Conservation (phyloP, 2,888 invertebrate species). For the Dromius quadrimaculatus region DNA sequence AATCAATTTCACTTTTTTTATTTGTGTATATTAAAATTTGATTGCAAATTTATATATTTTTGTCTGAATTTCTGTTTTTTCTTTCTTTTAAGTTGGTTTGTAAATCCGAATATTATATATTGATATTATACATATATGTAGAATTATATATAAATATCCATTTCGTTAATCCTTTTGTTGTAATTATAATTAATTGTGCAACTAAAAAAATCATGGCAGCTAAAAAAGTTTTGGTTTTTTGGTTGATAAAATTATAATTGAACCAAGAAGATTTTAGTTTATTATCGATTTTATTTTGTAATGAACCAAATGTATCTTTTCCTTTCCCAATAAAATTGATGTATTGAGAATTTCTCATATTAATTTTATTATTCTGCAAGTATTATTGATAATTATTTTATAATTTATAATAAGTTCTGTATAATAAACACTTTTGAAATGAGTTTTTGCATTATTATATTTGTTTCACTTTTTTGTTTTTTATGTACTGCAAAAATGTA, state of each 20-base stretch:
- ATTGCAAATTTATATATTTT: slow-evolving; percentile 21
- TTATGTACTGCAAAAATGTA: background rate
- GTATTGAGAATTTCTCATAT: slow-evolving; percentile 47
- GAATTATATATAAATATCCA: slow-evolving; percentile 39
- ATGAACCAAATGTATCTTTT: slow-evolving; percentile 58
- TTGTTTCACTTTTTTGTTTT: background rate
- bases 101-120: slow-evolving; percentile 45
- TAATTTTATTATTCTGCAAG: slow-evolving; percentile 14
- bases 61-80: background rate
- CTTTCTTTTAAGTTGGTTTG: slow-evolving; percentile 37
- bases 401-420: slow-evolving; percentile 24
- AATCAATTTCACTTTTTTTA: slow-evolving; percentile 40
- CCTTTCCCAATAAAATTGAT: slow-evolving; percentile 57
- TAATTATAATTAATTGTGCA: slow-evolving; percentile 4
- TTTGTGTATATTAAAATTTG: slow-evolving; percentile 20
- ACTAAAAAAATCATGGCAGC: slow-evolving; percentile 16
- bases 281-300: slow-evolving; percentile 58
- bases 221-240: slow-evolving; percentile 11
- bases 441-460: background rate
- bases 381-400: slow-evolving; percentile 17
- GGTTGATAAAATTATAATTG: slow-evolving; percentile 14
- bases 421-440: slow-evolving; percentile 22
- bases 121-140: slow-evolving; percentile 42
- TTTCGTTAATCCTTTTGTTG: slow-evolving; percentile 1
- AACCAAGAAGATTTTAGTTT: slow-evolving; percentile 54